Base-by-base conservation (phyloP, 2,888 invertebrate genomes). In the Subacronicta megacephala region DNA sequence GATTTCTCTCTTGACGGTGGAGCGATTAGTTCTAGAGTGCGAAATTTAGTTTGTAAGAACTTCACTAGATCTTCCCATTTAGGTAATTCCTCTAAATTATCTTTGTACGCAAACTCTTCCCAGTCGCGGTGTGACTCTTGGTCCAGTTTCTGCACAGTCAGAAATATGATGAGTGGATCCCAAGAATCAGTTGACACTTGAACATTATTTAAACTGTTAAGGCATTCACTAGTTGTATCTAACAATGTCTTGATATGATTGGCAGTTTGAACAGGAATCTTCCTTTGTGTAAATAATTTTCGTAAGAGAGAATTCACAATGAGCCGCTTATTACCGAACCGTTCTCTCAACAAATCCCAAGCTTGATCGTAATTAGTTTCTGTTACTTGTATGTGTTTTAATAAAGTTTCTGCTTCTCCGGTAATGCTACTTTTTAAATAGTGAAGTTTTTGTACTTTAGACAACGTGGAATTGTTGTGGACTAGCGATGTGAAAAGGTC, bases 61-160 rank as follows among this genome's bases (percentile, higher is more conserved):
- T 23, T 16, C 4, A 35, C 29, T 7, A 55, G 15, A 2, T 55
- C 55, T 12, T 50, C 15, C 43, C 55, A 55, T 0, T 16, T 49
- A 7, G 55, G 29, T 13, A 55, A 23, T n/a, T 43, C 43, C 0
- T 56, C 50, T 1, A 26, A 15, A 23, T 44, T 33, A 3, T 42
- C 43, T 7, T 15, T 12, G n/a, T 43, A 56, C 7, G 50, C 37
- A 17, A 18, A 41, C 23, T 68, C 45, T 51, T 77, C 74, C 71
- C 65, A 77, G 0, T 62, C 51, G 7, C 62, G 63, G 13, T 64
- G 71, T 38, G 74, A 44, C 23, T 75, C 72, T 20, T 64, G 55
- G 47, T 77, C 77, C 45, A 74, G 37, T 36, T 71, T 75, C 49
- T 72, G 71, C 2, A 49, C 55, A 0, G 64, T 49, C 29, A 76